These are phyloP conservation scores for Pygocentrus nattereri DNA, from an alignment of 2,797 vertebrate species.

Conservation along the genomic window DNA sequence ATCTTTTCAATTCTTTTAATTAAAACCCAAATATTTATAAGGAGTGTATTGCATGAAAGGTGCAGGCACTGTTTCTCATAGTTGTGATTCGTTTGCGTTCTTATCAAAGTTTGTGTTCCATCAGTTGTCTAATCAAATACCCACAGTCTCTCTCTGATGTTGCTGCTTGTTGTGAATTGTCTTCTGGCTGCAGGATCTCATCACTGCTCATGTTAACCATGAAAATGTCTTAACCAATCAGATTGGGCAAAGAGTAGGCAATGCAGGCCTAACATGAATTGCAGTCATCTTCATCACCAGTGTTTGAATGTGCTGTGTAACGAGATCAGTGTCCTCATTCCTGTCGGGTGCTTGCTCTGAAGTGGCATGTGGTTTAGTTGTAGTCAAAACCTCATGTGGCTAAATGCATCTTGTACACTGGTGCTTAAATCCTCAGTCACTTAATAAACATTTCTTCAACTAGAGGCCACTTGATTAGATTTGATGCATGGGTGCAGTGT, in stretches of 20 bases:
- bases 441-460: constrained; percentile 38
- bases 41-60: constrained; percentile 45
- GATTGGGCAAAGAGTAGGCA: constrained; percentile 50
- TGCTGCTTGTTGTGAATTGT: constrained; percentile 75
- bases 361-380: constrained; percentile 56
- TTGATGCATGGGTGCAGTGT: constrained; percentile 31
- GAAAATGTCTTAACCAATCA: constrained; percentile 41
- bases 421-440: constrained; percentile 33
- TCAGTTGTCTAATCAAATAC: constrained; percentile 71
- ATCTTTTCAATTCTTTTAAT: neutral
- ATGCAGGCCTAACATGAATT: constrained; percentile 52
- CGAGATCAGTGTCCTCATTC: constrained; percentile 50
- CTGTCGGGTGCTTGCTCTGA: constrained; percentile 55
- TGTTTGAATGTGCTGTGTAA: constrained; percentile 52
- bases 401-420: constrained; percentile 42
- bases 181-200: constrained; percentile 59
- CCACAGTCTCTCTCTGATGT: constrained; percentile 62
- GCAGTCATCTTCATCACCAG: constrained; percentile 48
- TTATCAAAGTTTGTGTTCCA: constrained; percentile 72
- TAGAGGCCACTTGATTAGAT: constrained; percentile 35
- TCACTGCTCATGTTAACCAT: constrained; percentile 56
- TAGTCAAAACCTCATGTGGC: constrained; percentile 50
- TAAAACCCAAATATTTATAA: neutral
- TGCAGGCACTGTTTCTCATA: constrained; percentile 55
- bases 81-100: constrained; percentile 25